Evolutionary conservation across 2,797 vertebrate genomes (phyloP).

Genomic region (Toxotes lorentzi): DNA sequence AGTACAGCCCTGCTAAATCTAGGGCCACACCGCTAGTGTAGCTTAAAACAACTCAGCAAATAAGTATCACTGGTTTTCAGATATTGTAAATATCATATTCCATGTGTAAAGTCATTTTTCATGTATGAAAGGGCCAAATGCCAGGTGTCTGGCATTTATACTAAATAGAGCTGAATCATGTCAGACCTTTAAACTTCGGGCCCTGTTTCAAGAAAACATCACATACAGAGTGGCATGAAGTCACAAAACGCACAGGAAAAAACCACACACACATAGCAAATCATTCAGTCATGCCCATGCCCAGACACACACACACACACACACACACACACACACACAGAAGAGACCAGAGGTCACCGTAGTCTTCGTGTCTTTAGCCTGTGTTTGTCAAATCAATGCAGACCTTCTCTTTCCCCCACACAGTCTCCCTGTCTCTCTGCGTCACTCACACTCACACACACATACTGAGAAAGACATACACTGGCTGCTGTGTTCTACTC

Average conservation of each 20-base stretch:
- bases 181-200: background rate
- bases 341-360: constrained; percentile 74
- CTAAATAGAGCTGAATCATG: background rate
- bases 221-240: background rate
- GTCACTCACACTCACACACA: constrained; percentile 19
- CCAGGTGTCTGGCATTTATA: background rate
- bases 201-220: background rate
- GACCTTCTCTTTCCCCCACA: constrained; percentile 17
- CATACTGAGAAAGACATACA: constrained; percentile 35
- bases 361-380: constrained; percentile 71
- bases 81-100: background rate
- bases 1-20: background rate
- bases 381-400: constrained; percentile 86
- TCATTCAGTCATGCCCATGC: constrained; percentile 33
- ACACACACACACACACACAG: constrained; percentile 13
- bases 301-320: constrained; percentile 9
- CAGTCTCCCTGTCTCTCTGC: constrained; percentile 1
- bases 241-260: background rate
- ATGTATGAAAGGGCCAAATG: too few species aligned
- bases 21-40: background rate
- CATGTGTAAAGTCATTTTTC: background rate
- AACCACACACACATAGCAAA: background rate
- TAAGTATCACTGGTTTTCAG: background rate
- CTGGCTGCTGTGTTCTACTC: constrained; percentile 81
- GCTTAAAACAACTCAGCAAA: too few species aligned